These are phyloP conservation scores for Parelbella ahira DNA, from an alignment of 2,888 invertebrate genomes.

Conservation along the genomic window DNA sequence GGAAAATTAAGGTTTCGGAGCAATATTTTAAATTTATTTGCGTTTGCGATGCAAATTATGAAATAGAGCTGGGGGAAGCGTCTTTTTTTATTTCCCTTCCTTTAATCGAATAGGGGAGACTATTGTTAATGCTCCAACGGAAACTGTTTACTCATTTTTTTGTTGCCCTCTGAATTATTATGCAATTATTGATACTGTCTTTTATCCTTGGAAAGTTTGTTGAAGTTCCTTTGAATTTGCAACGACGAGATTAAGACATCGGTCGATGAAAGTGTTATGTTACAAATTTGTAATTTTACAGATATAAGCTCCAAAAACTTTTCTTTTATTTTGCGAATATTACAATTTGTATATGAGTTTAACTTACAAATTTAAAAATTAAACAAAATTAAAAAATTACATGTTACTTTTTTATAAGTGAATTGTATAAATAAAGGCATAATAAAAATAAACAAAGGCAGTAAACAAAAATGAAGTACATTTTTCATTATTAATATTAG, in stretches of 20 bases:
- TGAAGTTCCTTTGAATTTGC: slow-evolving; percentile 21
- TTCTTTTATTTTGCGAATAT: no score
- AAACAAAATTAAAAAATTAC: no score
- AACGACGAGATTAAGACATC: background rate
- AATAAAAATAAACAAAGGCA: no score
- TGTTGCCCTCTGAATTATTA: slow-evolving; percentile 31
- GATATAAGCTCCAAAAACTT: no score
- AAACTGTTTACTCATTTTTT: slow-evolving; percentile 63
- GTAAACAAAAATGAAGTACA: no score
- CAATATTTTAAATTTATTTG: slow-evolving; percentile 78
- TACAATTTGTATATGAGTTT: no score
- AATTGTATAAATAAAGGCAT: no score
- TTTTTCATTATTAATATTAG: no score
- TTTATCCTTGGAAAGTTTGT: slow-evolving; percentile 32
- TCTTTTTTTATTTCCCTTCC: slow-evolving; percentile 55
- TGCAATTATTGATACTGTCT: slow-evolving; percentile 30
- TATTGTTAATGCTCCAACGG: slow-evolving; percentile 56
- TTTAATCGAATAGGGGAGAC: slow-evolving; percentile 69
- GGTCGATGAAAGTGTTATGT: background rate
- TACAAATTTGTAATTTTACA: no score
- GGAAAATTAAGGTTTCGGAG: slow-evolving; percentile 66
- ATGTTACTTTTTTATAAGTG: no score
- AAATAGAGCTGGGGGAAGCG: slow-evolving; percentile 63
- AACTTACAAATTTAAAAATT: no score
- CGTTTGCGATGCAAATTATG: slow-evolving; percentile 77